phyloP scores from a whole-genome alignment of 2,888 invertebrate species.

The Allolobophora icterica region DNA sequence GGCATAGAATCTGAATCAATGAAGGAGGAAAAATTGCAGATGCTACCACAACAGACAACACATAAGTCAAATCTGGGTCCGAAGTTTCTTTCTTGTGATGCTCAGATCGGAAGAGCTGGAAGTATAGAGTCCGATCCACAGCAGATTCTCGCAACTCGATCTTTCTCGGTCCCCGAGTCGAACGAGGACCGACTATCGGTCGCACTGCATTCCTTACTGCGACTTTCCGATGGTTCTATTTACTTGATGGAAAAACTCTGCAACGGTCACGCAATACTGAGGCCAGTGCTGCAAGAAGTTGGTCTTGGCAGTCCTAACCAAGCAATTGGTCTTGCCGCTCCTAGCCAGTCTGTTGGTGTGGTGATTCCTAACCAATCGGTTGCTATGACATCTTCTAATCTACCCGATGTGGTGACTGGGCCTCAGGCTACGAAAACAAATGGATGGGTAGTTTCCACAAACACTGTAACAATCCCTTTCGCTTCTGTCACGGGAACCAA shows the following conservation, averaged over 20 bases:
- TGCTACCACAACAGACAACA: not conserved
- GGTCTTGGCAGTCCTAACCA: not conserved
- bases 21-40: not conserved
- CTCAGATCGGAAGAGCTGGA: not conserved
- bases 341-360: not conserved
- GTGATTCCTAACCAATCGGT: not conserved
- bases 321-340: not conserved
- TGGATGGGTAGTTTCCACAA: not conserved
- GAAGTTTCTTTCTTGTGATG: not conserved
- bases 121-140: not conserved
- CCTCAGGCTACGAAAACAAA: not conserved
- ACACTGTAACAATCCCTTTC: not conserved
- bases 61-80: not conserved
- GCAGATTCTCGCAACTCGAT: not conserved
- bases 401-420: not conserved
- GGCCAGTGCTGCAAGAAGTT: constrained; percentile 23
- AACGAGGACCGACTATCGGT: not conserved
- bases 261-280: constrained; percentile 27
- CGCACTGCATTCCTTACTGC: constrained; percentile 12
- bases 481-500: not conserved
- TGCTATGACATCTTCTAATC: not conserved
- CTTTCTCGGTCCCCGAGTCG: constrained; percentile 5
- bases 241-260: constrained; percentile 15
- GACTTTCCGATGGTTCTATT: constrained; percentile 13
- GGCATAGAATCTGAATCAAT: constrained; percentile 6